A percentile compares a stretch with the other conserved stretches of the same genome.
Evolutionary conservation across 2,113 vertebrate species (phyloP).

Genomic region (Pontoporia blainvillei): DNA sequence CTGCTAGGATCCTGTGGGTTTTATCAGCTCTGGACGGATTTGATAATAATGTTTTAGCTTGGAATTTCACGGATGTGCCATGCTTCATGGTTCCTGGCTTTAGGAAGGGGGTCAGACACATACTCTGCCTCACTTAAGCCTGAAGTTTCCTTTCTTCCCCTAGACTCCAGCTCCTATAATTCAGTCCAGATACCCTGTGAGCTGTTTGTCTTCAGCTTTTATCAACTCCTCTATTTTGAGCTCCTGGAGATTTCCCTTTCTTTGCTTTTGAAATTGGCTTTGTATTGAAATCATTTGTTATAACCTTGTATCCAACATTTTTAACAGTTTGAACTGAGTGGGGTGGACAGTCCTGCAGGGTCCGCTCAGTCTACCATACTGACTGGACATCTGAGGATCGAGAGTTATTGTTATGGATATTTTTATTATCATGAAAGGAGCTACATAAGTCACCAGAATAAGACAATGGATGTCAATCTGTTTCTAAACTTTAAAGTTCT

Average conservation of each 20-base stretch:
- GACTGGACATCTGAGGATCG: not conserved
- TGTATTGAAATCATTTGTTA: not conserved
- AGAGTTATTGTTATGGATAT: no score
- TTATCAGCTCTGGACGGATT: not conserved
- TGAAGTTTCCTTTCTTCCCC: not conserved
- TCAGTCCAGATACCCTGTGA: not conserved
- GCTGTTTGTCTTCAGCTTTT: not conserved
- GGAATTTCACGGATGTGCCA: accelerated
- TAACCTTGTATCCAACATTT: not conserved
- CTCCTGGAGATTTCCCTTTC: not conserved
- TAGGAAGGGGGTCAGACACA: not conserved
- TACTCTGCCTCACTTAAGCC: not conserved
- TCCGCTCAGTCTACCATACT: not conserved
- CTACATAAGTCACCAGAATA: not conserved
- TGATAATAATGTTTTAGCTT: no score
- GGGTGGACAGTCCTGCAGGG: not conserved
- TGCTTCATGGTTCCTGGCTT: not conserved
- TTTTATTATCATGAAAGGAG: not conserved
- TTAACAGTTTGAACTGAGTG: not conserved
- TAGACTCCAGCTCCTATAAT: not conserved
- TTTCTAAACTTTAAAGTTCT: not conserved
- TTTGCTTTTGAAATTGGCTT: not conserved
- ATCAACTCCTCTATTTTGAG: not conserved
- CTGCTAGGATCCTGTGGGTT: not conserved
- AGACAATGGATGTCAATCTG: not conserved